phyloP scores from a whole-genome alignment of 2,888 invertebrate genomes.

The Callimorpha dominula region DNA sequence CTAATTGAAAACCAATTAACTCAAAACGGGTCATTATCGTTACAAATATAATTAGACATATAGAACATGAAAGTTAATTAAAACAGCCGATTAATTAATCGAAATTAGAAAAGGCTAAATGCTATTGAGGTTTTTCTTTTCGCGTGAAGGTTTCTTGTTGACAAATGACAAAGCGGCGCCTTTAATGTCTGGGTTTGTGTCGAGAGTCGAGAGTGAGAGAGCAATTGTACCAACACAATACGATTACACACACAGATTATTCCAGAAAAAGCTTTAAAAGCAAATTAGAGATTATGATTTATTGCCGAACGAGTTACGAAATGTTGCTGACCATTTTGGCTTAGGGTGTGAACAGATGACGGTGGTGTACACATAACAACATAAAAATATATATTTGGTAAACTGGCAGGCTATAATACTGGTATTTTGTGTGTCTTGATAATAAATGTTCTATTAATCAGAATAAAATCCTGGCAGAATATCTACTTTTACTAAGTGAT shows the following conservation, averaged over 20 bases:
- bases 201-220: constrained; percentile 50
- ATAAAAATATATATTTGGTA: too few relatives aligned
- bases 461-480: too few relatives aligned
- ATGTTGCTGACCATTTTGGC: constrained; percentile 62
- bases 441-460: too few relatives aligned
- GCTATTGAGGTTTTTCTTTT: constrained; percentile 76
- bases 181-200: constrained; percentile 61
- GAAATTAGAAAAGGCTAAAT: constrained; percentile 65
- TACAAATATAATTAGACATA: constrained; percentile 54
- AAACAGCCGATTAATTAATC: constrained; percentile 79
- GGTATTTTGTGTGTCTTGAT: too few relatives aligned
- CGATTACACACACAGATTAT: constrained; percentile 82
- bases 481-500: too few relatives aligned
- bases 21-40: constrained; percentile 50
- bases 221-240: constrained; percentile 78
- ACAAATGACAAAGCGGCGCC: constrained; percentile 79
- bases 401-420: too few relatives aligned
- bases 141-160: constrained; percentile 70
- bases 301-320: constrained; percentile 79
- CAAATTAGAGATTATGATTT: constrained; percentile 86
- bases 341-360: constrained; percentile 44
- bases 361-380: too few relatives aligned
- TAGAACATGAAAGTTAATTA: constrained; percentile 70
- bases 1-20: constrained; percentile 47
- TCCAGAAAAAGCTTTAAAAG: constrained; percentile 85